A percentile compares a stretch with the other conserved stretches of the same genome.
Evolutionary conservation across 2,888 invertebrate species (phyloP).

Genomic region (Cyaniris semiargus): DNA sequence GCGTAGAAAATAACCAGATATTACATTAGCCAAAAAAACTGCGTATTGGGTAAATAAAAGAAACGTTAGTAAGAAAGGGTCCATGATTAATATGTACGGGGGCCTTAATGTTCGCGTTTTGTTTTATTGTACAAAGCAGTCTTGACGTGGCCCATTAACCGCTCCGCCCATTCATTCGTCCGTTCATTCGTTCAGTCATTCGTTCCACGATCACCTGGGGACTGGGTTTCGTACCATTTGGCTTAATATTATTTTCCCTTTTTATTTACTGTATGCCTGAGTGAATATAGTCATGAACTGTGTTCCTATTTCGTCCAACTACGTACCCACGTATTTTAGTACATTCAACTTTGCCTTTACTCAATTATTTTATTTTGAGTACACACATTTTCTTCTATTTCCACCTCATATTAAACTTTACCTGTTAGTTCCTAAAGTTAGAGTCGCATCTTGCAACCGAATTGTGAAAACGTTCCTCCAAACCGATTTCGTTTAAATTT

Average conservation of each 20-base stretch:
- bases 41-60: slow-evolving; percentile 38
- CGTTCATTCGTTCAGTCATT: slow-evolving; percentile 57
- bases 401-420: slow-evolving; percentile 3
- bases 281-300: slow-evolving; percentile 26
- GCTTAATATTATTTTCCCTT: slow-evolving; percentile 53
- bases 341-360: not conserved
- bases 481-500: slow-evolving; percentile 21
- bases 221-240: slow-evolving; percentile 61
- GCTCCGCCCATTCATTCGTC: slow-evolving; percentile 59
- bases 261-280: slow-evolving; percentile 42
- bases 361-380: not conserved
- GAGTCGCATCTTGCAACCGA: slow-evolving; percentile 6
- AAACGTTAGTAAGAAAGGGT: slow-evolving; percentile 46
- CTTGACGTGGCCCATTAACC: slow-evolving; percentile 68
- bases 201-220: slow-evolving; percentile 68
- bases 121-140: slow-evolving; percentile 65
- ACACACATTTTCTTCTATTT: not conserved
- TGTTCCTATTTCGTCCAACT: not conserved
- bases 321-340: not conserved
- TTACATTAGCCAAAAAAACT: slow-evolving; percentile 33
- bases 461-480: slow-evolving; percentile 13
- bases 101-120: slow-evolving; percentile 62
- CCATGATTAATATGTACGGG: slow-evolving; percentile 55
- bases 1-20: slow-evolving; percentile 12
- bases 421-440: slow-evolving; percentile 4